A percentile compares a stretch with the other conserved stretches of the same genome.
Evolutionary conservation across 1,140 invertebrate genomes (phyloP).

Genomic region (Bicyclus anynana): DNA sequence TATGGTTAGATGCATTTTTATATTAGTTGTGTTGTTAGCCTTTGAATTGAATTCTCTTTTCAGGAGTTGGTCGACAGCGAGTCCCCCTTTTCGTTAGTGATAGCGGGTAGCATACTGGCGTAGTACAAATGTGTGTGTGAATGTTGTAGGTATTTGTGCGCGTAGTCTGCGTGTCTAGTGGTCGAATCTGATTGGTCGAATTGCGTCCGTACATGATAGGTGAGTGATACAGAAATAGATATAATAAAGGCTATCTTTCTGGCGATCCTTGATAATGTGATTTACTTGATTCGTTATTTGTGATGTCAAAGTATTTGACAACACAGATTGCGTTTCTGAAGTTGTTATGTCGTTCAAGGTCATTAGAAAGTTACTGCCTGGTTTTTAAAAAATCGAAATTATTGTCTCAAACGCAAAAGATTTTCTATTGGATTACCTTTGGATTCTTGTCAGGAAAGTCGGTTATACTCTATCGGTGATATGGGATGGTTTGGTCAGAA

Average conservation of each 20-base stretch:
- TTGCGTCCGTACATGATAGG: conserved; percentile 4
- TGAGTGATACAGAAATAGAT: not conserved
- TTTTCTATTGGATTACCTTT: too few species aligned
- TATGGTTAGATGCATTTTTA: conserved; percentile 54
- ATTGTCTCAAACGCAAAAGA: too few species aligned
- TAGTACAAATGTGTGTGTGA: conserved; percentile 72
- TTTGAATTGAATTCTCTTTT: conserved; percentile 33
- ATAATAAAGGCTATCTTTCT: not conserved
- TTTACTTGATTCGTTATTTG: not conserved
- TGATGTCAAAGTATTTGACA: not conserved
- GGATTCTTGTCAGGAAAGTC: conserved; percentile 1
- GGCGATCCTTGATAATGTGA: not conserved
- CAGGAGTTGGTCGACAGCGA: conserved; percentile 49
- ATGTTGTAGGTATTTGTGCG: conserved; percentile 32
- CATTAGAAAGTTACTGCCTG: too few species aligned
- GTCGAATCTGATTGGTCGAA: conserved; percentile 22
- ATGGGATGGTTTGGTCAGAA: not conserved
- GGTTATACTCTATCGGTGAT: conserved; percentile 10
- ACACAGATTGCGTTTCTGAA: not conserved
- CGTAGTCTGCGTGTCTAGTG: conserved; percentile 20
- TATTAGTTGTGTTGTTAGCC: conserved; percentile 47
- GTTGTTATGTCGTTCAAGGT: not conserved
- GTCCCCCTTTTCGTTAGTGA: conserved; percentile 32
- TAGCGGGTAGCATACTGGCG: conserved; percentile 71
- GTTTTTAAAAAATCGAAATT: too few species aligned